These are phyloP conservation scores for Fregetta grallaria DNA, from an alignment of 2,113 vertebrate genomes.

Conservation along the genomic window DNA sequence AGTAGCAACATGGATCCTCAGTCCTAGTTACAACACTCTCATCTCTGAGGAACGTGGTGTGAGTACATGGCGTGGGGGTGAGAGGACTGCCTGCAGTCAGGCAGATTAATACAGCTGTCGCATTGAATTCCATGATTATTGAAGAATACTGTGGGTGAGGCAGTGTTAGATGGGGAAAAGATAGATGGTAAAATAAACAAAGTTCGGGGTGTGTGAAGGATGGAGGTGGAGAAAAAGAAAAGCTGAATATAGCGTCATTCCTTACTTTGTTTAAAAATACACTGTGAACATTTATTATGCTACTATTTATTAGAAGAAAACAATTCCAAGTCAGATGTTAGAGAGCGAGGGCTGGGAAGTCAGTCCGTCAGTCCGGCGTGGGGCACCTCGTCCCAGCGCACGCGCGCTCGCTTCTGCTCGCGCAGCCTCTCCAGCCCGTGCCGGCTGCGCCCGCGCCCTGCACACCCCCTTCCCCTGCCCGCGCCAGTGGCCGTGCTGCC, in stretches of 20 bases:
- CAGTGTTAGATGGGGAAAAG: background rate
- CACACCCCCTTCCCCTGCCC: no score
- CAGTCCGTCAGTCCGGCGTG: rapidly evolving
- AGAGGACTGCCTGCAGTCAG: background rate
- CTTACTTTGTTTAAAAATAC: background rate
- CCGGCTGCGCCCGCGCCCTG: rapidly evolving
- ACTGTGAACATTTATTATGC: background rate
- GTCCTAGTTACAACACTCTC: background rate
- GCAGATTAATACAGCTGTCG: background rate
- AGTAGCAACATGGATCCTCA: background rate
- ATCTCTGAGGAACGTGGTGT: background rate
- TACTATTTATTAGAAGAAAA: background rate
- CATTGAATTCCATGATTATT: background rate
- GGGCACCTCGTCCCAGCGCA: rapidly evolving
- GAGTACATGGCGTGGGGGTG: background rate
- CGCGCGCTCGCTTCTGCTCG: rapidly evolving
- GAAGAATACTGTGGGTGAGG: background rate
- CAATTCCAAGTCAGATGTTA: background rate
- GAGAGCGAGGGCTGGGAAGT: background rate
- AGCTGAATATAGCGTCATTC: background rate
- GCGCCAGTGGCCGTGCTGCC: rapidly evolving
- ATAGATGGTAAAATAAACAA: background rate
- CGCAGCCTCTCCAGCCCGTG: no score
- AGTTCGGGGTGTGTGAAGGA: background rate
- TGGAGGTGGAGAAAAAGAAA: background rate